Conservation (phyloP, 2,797 vertebrate species). For the Danio albolineatus region DNA sequence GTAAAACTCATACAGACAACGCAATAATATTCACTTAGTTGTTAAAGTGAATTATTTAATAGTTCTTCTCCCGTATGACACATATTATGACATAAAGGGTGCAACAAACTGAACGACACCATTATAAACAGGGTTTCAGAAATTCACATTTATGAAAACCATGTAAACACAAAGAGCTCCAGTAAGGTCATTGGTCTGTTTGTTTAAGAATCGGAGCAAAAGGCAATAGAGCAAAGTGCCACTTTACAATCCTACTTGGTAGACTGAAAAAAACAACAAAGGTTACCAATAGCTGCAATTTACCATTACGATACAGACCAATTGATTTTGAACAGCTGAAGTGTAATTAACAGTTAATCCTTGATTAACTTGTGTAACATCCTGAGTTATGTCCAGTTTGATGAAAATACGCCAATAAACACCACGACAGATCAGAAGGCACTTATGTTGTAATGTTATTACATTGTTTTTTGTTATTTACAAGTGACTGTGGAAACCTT, state of each 20-base stretch:
- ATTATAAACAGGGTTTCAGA: slow-evolving; percentile 18
- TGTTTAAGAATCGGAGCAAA: slow-evolving; percentile 46
- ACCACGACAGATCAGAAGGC: not conserved
- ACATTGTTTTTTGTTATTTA: slow-evolving; percentile 11
- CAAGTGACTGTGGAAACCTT: not conserved
- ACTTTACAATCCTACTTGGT: not conserved
- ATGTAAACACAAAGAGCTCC: slow-evolving; percentile 25
- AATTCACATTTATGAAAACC: slow-evolving; percentile 26
- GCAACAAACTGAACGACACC: not conserved
- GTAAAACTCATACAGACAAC: not conserved
- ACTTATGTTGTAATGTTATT: not conserved
- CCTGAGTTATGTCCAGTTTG: slow-evolving; percentile 20
- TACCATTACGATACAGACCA: not conserved
- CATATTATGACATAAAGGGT: not conserved
- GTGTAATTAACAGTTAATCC: not conserved
- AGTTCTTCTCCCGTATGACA: not conserved
- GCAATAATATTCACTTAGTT: not conserved
- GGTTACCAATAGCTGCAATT: not conserved
- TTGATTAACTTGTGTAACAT: not conserved
- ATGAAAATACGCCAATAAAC: slow-evolving; percentile 1
- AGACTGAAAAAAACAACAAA: not conserved
- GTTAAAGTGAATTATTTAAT: not conserved
- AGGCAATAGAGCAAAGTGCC: slow-evolving; percentile 42
- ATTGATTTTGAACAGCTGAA: not conserved
- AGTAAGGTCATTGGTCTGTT: slow-evolving; percentile 42